Evolutionary conservation across 1,140 invertebrate species (phyloP).

Genomic region (Penaeus vannamei): DNA sequence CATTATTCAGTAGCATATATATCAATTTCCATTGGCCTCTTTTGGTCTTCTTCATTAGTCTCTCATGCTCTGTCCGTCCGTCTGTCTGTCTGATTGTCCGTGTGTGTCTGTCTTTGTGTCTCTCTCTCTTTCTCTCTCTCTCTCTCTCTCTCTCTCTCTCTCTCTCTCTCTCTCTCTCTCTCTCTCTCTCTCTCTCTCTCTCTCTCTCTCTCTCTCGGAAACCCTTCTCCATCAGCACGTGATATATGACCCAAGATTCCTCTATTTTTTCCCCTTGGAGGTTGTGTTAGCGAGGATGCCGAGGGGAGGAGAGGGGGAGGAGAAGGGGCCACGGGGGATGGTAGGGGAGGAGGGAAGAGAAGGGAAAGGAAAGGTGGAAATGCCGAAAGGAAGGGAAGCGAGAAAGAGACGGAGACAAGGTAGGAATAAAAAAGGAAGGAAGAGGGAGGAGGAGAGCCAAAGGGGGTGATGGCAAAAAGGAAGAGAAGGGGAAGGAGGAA

Average conservation of each 20-base stretch:
- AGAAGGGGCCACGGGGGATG: too few relatives aligned
- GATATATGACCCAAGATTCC: slow-evolving; percentile 37
- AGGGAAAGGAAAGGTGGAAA: too few relatives aligned
- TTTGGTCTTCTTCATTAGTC: too few relatives aligned
- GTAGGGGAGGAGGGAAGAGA: too few relatives aligned
- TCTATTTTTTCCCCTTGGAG: slow-evolving; percentile 14
- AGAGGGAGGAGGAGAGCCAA: neutral
- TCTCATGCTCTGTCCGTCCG: too few relatives aligned
- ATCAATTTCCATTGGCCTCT: too few relatives aligned
- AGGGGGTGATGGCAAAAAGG: neutral
- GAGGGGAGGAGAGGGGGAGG: neutral
- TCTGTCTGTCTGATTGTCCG: too few relatives aligned
- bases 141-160: slow-evolving; percentile 33
- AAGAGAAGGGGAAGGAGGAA: neutral
- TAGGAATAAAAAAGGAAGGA: neutral
- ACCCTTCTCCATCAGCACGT: slow-evolving; percentile 3
- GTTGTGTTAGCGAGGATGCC: neutral
- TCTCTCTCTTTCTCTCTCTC: neutral
- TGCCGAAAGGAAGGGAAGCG: too few relatives aligned
- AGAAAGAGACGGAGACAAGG: neutral
- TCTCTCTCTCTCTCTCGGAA: slow-evolving; percentile 20
- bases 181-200: neutral
- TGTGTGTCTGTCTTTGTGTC: too few relatives aligned
- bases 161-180: slow-evolving; percentile 34
- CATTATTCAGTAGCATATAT: too few relatives aligned